phyloP scores from a whole-genome alignment of 2,888 invertebrate species.

The Leptarthrus brevirostris region DNA sequence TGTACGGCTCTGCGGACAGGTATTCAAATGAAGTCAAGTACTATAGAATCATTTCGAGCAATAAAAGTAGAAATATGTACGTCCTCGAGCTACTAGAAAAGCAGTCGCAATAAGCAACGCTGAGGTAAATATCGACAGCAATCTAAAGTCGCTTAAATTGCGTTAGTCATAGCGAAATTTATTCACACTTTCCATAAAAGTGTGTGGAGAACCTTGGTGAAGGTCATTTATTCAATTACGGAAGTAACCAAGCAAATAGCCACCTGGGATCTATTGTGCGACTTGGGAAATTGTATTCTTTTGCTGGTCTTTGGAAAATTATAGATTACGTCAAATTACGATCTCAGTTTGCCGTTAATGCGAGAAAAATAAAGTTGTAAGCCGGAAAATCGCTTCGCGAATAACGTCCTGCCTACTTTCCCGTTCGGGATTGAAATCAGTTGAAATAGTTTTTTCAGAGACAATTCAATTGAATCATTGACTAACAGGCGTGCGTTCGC shows the following conservation, averaged over 20 bases:
- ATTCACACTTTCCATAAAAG: background rate
- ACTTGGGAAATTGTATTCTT: background rate
- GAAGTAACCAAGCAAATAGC: background rate
- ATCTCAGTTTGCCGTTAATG: background rate
- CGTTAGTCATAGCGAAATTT: background rate
- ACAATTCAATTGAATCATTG: background rate
- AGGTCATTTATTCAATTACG: conserved; percentile 27
- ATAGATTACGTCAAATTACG: background rate
- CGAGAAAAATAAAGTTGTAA: background rate
- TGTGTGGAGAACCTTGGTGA: conserved; percentile 18
- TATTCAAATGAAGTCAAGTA: background rate
- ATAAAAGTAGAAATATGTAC: background rate
- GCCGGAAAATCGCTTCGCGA: background rate
- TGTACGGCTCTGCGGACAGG: background rate
- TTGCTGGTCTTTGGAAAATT: background rate
- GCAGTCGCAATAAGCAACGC: background rate
- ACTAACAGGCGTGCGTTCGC: background rate
- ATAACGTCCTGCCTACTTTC: background rate
- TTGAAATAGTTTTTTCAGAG: background rate
- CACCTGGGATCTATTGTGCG: background rate
- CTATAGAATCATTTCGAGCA: background rate
- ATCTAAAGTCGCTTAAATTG: background rate
- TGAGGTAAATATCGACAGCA: background rate
- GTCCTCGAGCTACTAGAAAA: too few species aligned
- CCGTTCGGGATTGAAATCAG: background rate